Percentiles rank a stretch among this genome's conserved stretches.
These are phyloP conservation scores for Campylorhamphus procurvoides DNA, from an alignment of 2,113 vertebrate genomes.

Conservation along the genomic window DNA sequence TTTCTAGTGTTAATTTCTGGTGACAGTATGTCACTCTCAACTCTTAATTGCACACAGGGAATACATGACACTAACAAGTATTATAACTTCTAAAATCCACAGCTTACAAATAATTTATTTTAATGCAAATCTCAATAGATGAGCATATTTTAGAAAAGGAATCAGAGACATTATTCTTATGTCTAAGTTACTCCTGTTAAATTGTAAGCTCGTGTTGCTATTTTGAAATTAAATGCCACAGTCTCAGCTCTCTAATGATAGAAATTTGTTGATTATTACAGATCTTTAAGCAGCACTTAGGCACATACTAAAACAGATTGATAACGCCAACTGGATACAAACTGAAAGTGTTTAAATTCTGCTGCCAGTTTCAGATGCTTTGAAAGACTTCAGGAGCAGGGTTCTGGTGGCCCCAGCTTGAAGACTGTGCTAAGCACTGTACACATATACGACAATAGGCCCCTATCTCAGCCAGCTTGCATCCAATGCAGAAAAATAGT, in stretches of 20 bases:
- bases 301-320: conserved; percentile 20
- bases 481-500: not conserved
- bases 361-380: conserved; percentile 7
- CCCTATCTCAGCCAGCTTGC: not conserved
- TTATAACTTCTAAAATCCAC: not conserved
- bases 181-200: not conserved
- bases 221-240: not conserved
- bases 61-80: not conserved
- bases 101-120: not conserved
- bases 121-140: not conserved
- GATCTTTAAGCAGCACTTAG: conserved; percentile 13
- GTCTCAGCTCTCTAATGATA: not conserved
- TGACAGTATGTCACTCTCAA: not conserved
- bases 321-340: conserved; percentile 15
- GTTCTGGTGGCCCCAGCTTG: not conserved
- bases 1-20: not conserved
- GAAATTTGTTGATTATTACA: conserved; percentile 32
- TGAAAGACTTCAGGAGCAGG: not conserved
- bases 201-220: not conserved
- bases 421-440: not conserved
- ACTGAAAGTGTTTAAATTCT: conserved; percentile 21
- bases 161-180: not conserved
- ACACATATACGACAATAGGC: not conserved
- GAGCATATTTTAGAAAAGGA: not conserved
- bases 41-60: not conserved